Evolutionary conservation across 2,797 vertebrate species (phyloP).

Genomic region (Tauraco hartlaubi): DNA sequence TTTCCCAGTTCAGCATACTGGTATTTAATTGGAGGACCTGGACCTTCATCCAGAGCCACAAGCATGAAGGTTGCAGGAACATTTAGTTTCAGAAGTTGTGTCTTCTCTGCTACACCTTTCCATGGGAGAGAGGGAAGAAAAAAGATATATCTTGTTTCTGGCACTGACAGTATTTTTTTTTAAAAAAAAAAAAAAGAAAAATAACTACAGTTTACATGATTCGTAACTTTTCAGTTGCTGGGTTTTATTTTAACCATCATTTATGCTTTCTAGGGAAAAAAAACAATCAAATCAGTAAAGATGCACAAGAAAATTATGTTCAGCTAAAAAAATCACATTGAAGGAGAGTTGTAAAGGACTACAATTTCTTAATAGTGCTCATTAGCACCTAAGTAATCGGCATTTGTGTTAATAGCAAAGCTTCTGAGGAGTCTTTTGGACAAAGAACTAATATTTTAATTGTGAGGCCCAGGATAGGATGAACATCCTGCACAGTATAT

Average conservation of each 20-base stretch:
- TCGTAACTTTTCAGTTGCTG: not conserved
- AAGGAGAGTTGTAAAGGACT: not conserved
- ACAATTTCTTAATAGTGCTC: not conserved
- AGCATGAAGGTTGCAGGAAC: conserved; percentile 99
- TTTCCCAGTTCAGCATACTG: conserved; percentile 99
- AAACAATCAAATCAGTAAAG: not conserved
- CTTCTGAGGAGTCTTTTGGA: not conserved
- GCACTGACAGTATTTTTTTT: not conserved
- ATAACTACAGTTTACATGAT: not conserved
- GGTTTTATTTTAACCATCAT: not conserved
- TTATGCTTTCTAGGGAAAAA: not conserved
- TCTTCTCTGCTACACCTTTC: conserved; percentile 97
- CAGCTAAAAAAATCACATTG: not conserved
- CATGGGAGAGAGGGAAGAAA: not conserved
- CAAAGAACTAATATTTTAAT: not conserved
- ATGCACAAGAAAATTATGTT: not conserved
- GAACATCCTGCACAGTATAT: not conserved
- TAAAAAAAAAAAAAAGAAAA: not conserved
- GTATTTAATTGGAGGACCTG: conserved; percentile 98
- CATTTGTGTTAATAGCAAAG: not conserved
- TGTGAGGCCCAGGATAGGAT: not conserved
- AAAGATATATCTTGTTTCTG: not conserved
- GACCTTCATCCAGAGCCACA: conserved; percentile 97
- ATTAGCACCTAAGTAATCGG: not conserved
- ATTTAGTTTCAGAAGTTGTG: conserved; percentile 94